Evolutionary conservation across 2,797 vertebrate genomes (phyloP), one percentile per base, ranked within the genome.

Genomic region (Epinephelus malabaricus): DNA sequence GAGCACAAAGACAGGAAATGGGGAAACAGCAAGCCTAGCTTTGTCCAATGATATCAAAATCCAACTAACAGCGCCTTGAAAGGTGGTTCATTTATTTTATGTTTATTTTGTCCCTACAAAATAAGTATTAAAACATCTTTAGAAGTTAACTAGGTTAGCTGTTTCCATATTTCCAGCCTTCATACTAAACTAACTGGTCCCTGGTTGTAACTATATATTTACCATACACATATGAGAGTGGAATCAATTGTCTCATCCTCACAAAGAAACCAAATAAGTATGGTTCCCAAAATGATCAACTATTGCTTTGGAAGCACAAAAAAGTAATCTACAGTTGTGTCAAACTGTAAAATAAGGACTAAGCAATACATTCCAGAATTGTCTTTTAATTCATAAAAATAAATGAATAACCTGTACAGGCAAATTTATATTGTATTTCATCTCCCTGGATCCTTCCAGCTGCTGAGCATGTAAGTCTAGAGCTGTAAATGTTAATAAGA

Each of bases 401-500:
- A 9, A 27, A 64, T 59, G 23, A 73, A 76, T 40, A 54, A 65
- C 49, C 12, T 19, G n/a, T 54, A 49, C 30, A 47, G 47, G 38
- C 49, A 51, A 58, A 7, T 59, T 40, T 56, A 67, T 72, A 56
- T 46, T 72, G 69, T 63, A 13, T 76, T 82, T 23, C 53, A 21
- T 56, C 58, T 78, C 1, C 47, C 27, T 10, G 27, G 47, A 63
- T 64, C 49, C 68, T 55, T 2, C 40, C 65, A 73, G 79, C 73
- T 84, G 78, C 70, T 76, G 79, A 84, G 76, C 45, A 11, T 65
- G 72, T 23, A 63, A 34, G 21, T 64, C 79, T 43, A 15, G 45
- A 74, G 79, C 27, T 59, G 38, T 76, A 76, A 74, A 88, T 72
- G 81, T 75, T 73, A 68, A 81, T 85, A 79, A 66, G 51, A 27